These are phyloP conservation scores for Triplophysa siluroides DNA, from an alignment of 2,113 vertebrate species.

Conservation along the genomic window DNA sequence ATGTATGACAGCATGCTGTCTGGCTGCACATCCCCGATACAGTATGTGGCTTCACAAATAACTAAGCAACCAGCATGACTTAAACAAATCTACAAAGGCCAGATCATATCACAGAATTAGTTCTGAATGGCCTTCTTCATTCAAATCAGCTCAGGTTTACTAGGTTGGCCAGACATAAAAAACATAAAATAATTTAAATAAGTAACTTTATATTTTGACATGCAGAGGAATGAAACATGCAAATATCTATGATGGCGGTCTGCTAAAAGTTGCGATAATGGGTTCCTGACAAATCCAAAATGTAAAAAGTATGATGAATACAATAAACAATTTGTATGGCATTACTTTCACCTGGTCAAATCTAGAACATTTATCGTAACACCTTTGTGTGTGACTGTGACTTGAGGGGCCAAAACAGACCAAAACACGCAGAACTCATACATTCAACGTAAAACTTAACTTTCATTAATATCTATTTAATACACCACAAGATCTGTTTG, in stretches of 20 bases:
- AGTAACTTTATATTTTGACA: not conserved
- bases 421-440: not conserved
- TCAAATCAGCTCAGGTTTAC: not conserved
- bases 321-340: not conserved
- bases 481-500: not conserved
- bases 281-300: not conserved
- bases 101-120: not conserved
- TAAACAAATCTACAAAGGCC: not conserved
- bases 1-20: not conserved
- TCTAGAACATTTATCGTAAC: constrained; percentile 19
- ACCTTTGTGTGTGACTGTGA: not conserved
- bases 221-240: not conserved
- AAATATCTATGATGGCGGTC: too few species aligned
- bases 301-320: not conserved
- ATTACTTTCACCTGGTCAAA: constrained; percentile 8
- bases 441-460: not conserved
- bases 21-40: too few species aligned
- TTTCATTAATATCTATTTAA: not conserved
- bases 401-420: not conserved
- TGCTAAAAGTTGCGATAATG: not conserved
- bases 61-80: not conserved
- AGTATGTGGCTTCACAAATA: too few species aligned
- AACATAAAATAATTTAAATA: not conserved
- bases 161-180: constrained; percentile 1
- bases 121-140: not conserved